phyloP scores from a whole-genome alignment of 1,140 invertebrate species.

The Drosophila kikkawai region DNA sequence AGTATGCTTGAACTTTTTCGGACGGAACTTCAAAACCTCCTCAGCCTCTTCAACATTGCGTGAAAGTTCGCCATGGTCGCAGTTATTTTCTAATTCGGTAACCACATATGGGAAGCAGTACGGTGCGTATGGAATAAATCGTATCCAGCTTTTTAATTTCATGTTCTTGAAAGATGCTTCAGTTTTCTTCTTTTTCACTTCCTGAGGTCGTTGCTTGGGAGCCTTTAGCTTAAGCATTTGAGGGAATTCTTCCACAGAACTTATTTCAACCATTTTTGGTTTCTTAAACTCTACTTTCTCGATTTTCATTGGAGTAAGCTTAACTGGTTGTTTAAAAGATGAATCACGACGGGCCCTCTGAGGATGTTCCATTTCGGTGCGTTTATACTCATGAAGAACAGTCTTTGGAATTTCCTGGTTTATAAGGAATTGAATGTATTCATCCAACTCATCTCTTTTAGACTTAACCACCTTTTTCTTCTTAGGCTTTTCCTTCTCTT shows the following conservation, averaged over 20 bases:
- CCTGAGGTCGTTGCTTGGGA: conserved; percentile 83
- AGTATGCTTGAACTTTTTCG: conserved; percentile 67
- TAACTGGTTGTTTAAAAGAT: conserved; percentile 68
- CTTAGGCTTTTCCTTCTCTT: conserved; percentile 68
- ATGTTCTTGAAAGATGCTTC: conserved; percentile 76
- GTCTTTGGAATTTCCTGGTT: conserved; percentile 84
- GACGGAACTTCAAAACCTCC: conserved; percentile 63
- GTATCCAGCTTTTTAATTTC: conserved; percentile 80
- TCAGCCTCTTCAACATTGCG: conserved; percentile 79
- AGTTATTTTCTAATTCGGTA: conserved; percentile 60
- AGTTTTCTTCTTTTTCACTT: conserved; percentile 83
- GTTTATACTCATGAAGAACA: conserved; percentile 75
- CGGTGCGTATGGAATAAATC: conserved; percentile 73
- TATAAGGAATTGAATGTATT: conserved; percentile 82
- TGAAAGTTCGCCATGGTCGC: conserved; percentile 73
- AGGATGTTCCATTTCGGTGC: conserved; percentile 70
- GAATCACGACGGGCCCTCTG: conserved; percentile 78
- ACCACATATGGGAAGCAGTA: conserved; percentile 69
- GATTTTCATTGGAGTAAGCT: conserved; percentile 76
- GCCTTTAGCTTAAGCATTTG: conserved; percentile 82
- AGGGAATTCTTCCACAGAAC: conserved; percentile 73
- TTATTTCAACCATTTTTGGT: conserved; percentile 72
- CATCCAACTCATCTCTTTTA: conserved; percentile 80
- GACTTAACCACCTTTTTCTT: conserved; percentile 72
- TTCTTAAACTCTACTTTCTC: conserved; percentile 72